Evolutionary conservation across 2,113 vertebrate genomes (phyloP), one percentile per base, ranked within the genome.

Genomic region (Odontesthes bonariensis): DNA sequence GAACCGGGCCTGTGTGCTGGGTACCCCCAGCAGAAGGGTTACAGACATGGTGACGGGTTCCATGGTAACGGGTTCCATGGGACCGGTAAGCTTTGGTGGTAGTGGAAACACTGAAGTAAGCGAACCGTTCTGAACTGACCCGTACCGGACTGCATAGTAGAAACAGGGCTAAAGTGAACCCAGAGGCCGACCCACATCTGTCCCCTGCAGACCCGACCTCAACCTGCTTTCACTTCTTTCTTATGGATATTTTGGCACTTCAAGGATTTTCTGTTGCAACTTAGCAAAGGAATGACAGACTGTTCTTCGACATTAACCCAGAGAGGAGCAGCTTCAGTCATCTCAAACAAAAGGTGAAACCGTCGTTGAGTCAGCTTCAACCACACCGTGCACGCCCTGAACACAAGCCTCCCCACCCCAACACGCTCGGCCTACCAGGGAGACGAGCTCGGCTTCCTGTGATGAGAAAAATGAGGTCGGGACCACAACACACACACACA

Each of bases 381-480:
- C 75, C 69, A 61, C 69, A 80, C 7, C 3, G 9, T 38, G 32
- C 10, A 6, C 14, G 32, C 7, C 4, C 32, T 16, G 14, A 11
- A 20, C 22, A n/a, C 2, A 27, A 33, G 0, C 2, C 7, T 0
- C 12, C 73, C 73, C 68, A 76, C 81, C 65, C 65, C 11, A 10
- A 38, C 73, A 68, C 0, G 58, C 62, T 68, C 35, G 32, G 69
- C 70, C 59, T 38, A 57, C 55, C 66, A 22, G 73, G 59, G 61
- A 42, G 22, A 42, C 67, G 9, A 0, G 0, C 40, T 32, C 17
- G 1, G 68, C 23, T 76, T 81, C 62, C 80, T 82, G 79, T 73
- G 46, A 60, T 13, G 74, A 83, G 53, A 62, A 77, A 71, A 85
- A 79, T 3, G 75, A 85, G 35, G 5, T 6, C 11, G n/a, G 40